phyloP scores from a whole-genome alignment of 2,888 invertebrate genomes.

The Polydrusus pterygomalis region DNA sequence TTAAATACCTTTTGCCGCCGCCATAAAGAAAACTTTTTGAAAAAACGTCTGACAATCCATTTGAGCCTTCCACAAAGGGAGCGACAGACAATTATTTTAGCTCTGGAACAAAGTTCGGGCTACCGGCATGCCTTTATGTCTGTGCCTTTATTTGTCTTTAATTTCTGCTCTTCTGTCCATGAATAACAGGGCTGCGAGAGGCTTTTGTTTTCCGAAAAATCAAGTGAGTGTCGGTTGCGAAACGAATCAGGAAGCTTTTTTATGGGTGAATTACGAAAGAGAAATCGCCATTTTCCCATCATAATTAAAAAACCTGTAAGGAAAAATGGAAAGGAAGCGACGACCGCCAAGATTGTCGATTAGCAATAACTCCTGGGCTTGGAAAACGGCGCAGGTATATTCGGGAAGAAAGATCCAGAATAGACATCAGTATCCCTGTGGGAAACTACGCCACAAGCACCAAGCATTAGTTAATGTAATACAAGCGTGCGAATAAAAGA shows the following conservation, averaged over 20 bases:
- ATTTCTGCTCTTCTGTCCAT: slow-evolving; percentile 38
- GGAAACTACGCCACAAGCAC: too few relatives aligned
- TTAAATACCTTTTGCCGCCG: slow-evolving; percentile 34
- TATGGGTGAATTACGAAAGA: neutral
- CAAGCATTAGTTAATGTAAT: too few relatives aligned
- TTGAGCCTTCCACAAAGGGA: slow-evolving; percentile 34
- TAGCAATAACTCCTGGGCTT: too few relatives aligned
- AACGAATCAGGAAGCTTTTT: slow-evolving; percentile 20
- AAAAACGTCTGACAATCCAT: slow-evolving; percentile 35
- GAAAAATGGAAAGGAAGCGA: too few relatives aligned
- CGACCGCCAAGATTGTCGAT: too few relatives aligned
- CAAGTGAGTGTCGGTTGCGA: slow-evolving; percentile 32
- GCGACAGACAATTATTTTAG: slow-evolving; percentile 38
- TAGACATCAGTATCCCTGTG: too few relatives aligned
- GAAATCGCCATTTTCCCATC: too few relatives aligned
- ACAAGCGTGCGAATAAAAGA: too few relatives aligned
- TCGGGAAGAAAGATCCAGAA: too few relatives aligned
- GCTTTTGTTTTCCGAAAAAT: slow-evolving; percentile 29
- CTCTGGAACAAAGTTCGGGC: slow-evolving; percentile 23
- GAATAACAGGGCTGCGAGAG: slow-evolving; percentile 30
- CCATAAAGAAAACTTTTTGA: slow-evolving; percentile 31
- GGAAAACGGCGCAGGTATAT: too few relatives aligned
- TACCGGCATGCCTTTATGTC: slow-evolving; percentile 23
- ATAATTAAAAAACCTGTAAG: too few relatives aligned
- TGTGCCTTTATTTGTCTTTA: slow-evolving; percentile 45